Base-by-base conservation (phyloP, 2,797 vertebrate species). In the Acomys russatus region DNA sequence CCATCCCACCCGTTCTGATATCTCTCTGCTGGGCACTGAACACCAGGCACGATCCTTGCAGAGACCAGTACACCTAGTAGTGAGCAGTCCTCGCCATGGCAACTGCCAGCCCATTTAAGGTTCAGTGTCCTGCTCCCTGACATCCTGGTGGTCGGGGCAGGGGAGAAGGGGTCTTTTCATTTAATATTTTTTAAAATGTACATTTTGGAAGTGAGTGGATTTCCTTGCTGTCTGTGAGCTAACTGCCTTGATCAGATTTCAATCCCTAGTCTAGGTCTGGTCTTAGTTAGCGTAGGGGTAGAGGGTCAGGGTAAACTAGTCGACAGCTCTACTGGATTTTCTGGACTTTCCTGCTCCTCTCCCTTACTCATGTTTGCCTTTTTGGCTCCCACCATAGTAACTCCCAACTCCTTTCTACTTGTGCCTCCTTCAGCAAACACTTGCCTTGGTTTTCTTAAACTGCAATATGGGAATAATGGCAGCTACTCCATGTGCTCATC, bases 131-230 rank as follows among this genome's bases (percentile, higher is more conserved):
- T 93, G 22, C 35, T 44, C 3, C 51, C 20, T 14, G 35, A 3
- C 59, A 23, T 71, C 61, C 54, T 59, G 18, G 33, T 86, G 12
- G 49, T 30, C 70, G 64, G 33, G 44, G 44, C 44, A 23, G 30
- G 17, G 10, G 4, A n/a, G 12, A 12, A 4, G 3, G 4, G 30
- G 4, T 12, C 6, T 63, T 66, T 73, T 70, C 6, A 25, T 96
- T 88, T 84, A 44, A 73, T 82, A 63, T 73, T 73, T 70, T 83
- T 88, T 93, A 54, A 92, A 93, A 35, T 66, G 1, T 73, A 64
- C 54, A 94, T 94, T 96, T 96, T 86, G 64, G 78, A 96, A 95
- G 85, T 61, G 33, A 93, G 14, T 95, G 59, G 23, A 95, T 88
- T 95, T 93, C 61, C 85, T 92, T 82, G 71, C 84, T 94, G 84